These are phyloP conservation scores for Drosophila lacertosa DNA, from an alignment of 1,140 invertebrate genomes.

Conservation along the genomic window DNA sequence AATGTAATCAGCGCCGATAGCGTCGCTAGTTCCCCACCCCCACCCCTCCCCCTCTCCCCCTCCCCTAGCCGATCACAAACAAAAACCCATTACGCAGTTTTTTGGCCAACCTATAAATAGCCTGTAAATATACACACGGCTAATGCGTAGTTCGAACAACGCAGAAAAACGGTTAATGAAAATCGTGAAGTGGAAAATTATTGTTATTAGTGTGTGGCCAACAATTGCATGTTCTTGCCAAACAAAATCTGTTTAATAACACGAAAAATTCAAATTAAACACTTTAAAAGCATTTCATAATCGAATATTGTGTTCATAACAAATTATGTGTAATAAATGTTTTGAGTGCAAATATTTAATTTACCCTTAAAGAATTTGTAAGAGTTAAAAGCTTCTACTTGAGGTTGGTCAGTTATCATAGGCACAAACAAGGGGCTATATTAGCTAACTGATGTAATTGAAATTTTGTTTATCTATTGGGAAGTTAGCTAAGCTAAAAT, in stretches of 20 bases:
- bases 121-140: not conserved
- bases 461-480: too few relatives aligned
- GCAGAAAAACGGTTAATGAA: conserved; percentile 10
- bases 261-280: not conserved
- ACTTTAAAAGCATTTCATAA: not conserved
- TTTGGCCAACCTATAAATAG: conserved; percentile 28
- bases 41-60: not conserved
- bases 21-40: not conserved
- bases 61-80: conserved; percentile 3
- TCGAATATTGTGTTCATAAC: too few relatives aligned
- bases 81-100: conserved; percentile 47
- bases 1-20: conserved; percentile 27
- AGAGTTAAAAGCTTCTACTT: too few relatives aligned
- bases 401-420: too few relatives aligned
- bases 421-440: too few relatives aligned
- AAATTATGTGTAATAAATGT: too few relatives aligned
- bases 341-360: too few relatives aligned
- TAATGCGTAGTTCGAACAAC: conserved; percentile 31
- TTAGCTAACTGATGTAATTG: too few relatives aligned
- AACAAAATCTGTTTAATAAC: not conserved
- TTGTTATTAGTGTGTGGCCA: conserved; percentile 12
- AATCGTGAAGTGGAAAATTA: conserved; percentile 18
- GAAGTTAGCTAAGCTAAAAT: too few relatives aligned
- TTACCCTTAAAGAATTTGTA: too few relatives aligned
- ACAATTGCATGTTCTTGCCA: not conserved